These are phyloP conservation scores for Drosophila limbata DNA, from an alignment of 2,888 invertebrate species.

Conservation along the genomic window DNA sequence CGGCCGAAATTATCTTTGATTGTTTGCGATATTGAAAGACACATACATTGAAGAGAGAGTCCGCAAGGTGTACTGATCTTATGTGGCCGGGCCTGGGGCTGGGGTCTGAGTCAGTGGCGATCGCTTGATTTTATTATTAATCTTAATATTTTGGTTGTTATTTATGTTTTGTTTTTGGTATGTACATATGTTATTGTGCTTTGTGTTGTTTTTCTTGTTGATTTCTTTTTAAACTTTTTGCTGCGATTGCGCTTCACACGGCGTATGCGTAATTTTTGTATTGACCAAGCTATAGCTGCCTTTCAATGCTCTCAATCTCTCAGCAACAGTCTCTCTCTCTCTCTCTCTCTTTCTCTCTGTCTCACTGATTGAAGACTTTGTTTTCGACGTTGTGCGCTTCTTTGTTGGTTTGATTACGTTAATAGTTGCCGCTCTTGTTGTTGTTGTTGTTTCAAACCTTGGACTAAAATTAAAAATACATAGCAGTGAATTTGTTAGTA, in stretches of 20 bases:
- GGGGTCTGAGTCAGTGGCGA: constrained; percentile 43
- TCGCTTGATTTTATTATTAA: constrained; percentile 43
- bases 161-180: constrained; percentile 10
- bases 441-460: constrained; percentile 82
- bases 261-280: constrained; percentile 72
- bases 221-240: constrained; percentile 23
- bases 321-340: constrained; percentile 19
- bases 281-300: constrained; percentile 58
- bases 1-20: not conserved
- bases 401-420: constrained; percentile 66
- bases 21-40: constrained; percentile 3
- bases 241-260: constrained; percentile 61
- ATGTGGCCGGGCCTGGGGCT: not conserved
- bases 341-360: constrained; percentile 11
- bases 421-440: constrained; percentile 43
- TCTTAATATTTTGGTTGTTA: constrained; percentile 15
- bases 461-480: constrained; percentile 84
- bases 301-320: constrained; percentile 11
- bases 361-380: constrained; percentile 56
- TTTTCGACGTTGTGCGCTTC: constrained; percentile 55
- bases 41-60: constrained; percentile 32
- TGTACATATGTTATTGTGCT: constrained; percentile 13
- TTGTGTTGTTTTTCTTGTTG: constrained; percentile 23
- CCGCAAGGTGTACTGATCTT: not conserved
- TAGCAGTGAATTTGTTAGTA: constrained; percentile 74